A percentile compares a stretch with the other conserved stretches of the same genome.
Conservation (phyloP, 2,797 vertebrate genomes). For the Semotilus atromaculatus region DNA sequence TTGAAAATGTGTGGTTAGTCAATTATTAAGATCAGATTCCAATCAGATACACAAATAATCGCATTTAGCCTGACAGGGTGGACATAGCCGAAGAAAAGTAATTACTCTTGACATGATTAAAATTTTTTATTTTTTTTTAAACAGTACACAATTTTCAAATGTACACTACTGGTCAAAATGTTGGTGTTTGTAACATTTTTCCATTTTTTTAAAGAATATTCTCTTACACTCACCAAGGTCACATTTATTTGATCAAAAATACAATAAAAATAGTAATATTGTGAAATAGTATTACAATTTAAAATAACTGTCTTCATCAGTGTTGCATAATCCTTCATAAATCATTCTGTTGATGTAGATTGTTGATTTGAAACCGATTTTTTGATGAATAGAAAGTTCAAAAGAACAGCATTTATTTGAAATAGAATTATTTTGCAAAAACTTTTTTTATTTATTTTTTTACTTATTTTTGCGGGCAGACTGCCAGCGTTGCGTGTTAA, state of each 20-base stretch:
- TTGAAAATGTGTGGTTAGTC: not conserved
- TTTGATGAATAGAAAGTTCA: not conserved
- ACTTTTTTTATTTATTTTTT: no score
- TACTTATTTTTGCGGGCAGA: no score
- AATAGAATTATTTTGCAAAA: not conserved
- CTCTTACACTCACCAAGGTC: not conserved
- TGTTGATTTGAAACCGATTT: not conserved
- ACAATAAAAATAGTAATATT: not conserved
- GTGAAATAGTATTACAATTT: not conserved
- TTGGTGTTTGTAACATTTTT: not conserved
- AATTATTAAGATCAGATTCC: no score
- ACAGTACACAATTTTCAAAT: no score
- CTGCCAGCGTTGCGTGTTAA: no score
- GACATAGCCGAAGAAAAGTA: not conserved
- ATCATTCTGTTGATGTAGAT: no score
- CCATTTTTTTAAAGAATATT: rapidly evolving
- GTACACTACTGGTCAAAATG: not conserved
- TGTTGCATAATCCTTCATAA: not conserved
- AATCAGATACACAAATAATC: not conserved
- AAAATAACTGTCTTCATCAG: not conserved
- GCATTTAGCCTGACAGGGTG: not conserved
- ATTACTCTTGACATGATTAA: not conserved
- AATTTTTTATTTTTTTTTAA: no score
- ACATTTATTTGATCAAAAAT: not conserved
- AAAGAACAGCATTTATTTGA: not conserved